phyloP scores from a whole-genome alignment of 2,113 vertebrate genomes.

The Rhinoderma darwinii region DNA sequence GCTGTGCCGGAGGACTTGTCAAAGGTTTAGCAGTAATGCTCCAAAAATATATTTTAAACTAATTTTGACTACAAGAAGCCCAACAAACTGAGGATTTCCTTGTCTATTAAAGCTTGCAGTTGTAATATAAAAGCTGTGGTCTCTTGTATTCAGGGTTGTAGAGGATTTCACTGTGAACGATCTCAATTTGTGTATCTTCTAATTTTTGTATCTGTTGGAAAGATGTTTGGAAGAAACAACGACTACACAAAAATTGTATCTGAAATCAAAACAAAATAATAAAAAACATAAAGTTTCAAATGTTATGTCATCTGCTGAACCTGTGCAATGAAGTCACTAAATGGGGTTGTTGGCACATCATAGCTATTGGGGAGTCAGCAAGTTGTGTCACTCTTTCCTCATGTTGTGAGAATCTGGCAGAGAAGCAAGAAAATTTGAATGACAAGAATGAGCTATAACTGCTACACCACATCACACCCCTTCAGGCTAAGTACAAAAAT shows the following conservation, averaged over 20 bases:
- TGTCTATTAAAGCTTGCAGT: not conserved
- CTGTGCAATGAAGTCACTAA: not conserved
- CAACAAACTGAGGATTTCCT: not conserved
- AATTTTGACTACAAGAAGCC: not conserved
- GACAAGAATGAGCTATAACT: not conserved
- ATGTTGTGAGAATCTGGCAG: not conserved
- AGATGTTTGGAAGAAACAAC: not conserved
- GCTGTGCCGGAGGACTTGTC: not conserved
- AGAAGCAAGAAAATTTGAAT: not conserved
- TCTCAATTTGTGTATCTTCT: not conserved
- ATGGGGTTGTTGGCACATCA: constrained; percentile 2
- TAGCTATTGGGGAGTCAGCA: not conserved
- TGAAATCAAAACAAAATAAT: not conserved
- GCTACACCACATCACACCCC: not conserved
- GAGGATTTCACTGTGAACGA: not conserved
- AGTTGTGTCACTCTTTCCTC: not conserved
- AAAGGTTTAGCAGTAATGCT: not conserved
- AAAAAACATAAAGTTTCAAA: not conserved
- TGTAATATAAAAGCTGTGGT: not conserved
- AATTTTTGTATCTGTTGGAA: too few relatives aligned
- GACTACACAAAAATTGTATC: too few relatives aligned
- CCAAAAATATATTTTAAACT: not conserved
- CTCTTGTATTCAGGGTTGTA: not conserved
- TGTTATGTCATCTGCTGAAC: not conserved
- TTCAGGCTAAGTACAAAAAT: not conserved